phyloP scores from a whole-genome alignment of 2,888 invertebrate genomes.

The Pammene fasciana region DNA sequence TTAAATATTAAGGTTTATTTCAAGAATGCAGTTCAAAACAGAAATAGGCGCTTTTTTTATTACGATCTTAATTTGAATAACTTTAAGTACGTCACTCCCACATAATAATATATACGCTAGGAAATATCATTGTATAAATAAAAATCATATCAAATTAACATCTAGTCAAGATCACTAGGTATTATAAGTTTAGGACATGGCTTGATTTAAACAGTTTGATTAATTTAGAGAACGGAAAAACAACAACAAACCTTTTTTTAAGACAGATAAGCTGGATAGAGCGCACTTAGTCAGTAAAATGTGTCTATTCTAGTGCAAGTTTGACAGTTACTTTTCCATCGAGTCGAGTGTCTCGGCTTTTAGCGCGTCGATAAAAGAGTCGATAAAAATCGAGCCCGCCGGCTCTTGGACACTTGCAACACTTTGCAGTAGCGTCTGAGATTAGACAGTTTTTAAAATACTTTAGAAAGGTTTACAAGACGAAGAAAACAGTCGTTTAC shows the following conservation, averaged over 20 bases:
- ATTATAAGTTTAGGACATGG: no score
- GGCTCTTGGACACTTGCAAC: conserved; percentile 26
- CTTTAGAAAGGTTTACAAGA: conserved; percentile 17
- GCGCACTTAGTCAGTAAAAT: not conserved
- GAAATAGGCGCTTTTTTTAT: no score
- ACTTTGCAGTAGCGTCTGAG: conserved; percentile 14
- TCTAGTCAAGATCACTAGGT: no score
- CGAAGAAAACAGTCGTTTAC: no score
- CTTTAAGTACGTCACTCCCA: no score
- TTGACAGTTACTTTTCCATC: conserved; percentile 33
- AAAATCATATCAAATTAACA: no score
- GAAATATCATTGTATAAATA: no score
- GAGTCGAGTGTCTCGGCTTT: conserved; percentile 29
- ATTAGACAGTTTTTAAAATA: conserved; percentile 19
- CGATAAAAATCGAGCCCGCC: conserved; percentile 35
- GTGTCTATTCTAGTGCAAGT: conserved; percentile 35
- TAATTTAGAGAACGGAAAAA: not conserved
- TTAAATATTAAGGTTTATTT: no score
- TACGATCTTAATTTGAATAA: no score
- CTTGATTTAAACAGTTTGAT: not conserved
- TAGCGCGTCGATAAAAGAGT: conserved; percentile 29
- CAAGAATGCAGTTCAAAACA: no score
- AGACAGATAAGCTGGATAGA: not conserved
- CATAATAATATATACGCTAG: no score
- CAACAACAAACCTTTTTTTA: not conserved